phyloP scores from a whole-genome alignment of 2,797 vertebrate genomes.

The Podarcis siculus region DNA sequence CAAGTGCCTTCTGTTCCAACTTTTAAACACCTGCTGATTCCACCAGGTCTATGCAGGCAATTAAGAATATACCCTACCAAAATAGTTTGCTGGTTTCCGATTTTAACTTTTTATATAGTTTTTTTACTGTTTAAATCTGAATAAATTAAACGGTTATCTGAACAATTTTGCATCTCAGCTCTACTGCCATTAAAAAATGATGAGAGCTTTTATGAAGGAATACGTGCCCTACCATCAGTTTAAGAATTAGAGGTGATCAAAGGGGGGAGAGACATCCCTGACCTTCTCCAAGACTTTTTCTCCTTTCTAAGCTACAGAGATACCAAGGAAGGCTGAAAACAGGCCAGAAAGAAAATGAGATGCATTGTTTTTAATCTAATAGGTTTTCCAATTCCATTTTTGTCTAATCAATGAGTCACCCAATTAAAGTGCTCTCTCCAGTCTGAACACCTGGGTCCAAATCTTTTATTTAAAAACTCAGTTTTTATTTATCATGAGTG shows the following conservation, averaged over 20 bases:
- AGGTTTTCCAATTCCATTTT: conserved; percentile 72
- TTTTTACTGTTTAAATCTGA: neutral
- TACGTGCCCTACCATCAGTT: neutral
- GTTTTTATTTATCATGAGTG: conserved; percentile 69
- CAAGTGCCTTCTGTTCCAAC: too few species aligned
- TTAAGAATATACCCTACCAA: too few species aligned
- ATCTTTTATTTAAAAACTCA: conserved; percentile 65
- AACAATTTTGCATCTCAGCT: neutral
- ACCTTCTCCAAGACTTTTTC: neutral
- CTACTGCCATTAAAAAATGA: neutral
- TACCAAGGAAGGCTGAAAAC: conserved; percentile 49
- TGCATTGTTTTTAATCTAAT: conserved; percentile 65
- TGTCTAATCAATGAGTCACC: conserved; percentile 73
- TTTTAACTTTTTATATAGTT: too few species aligned
- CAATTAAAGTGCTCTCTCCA: conserved; percentile 61
- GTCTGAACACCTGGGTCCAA: conserved; percentile 69
- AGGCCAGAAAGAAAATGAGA: conserved; percentile 59
- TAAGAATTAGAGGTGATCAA: neutral
- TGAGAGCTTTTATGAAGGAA: neutral
- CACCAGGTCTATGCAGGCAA: too few species aligned
- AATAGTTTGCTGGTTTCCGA: too few species aligned
- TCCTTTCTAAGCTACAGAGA: neutral
- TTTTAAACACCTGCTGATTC: too few species aligned
- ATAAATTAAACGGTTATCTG: neutral
- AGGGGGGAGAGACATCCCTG: accelerated